Evolutionary conservation across 1,140 invertebrate species (phyloP), one percentile per base, ranked within the genome.

Genomic region (Leguminivora glycinivorella): DNA sequence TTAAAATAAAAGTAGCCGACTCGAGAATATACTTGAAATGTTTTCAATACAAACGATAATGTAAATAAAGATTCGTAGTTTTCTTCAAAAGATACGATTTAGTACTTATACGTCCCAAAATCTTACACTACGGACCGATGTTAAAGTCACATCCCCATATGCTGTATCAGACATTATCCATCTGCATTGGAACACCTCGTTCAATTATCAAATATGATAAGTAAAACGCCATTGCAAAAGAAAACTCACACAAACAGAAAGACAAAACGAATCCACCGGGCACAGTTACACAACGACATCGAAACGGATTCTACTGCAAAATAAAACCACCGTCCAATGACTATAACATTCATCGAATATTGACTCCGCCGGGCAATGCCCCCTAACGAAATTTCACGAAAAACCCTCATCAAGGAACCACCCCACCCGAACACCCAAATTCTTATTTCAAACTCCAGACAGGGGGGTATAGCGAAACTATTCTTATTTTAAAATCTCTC

Each of bases 401-500:
- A 90, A 90, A 90, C 83, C 86, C 87, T 90, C 88, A 90, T 90
- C 88, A 90, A 90, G 87, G 81, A 87, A 79, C 81, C 81, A 84
- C 82, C 79, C 43, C 17, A 70, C 78, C 79, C 83, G 77, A 78
- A 83, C 84, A 73, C 86, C 85, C 84, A 74, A 87, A 90, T 90
- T 90, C 88, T 90, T 90, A 89, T 87, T 87, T 86, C 88, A 82
- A 90, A 87, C 87, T 87, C 88, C 88, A 90, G 88, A 90, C 73
- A 78, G 78, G 80, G 84, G 80, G 83, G 85, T 83, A 87, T 88
- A 86, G 85, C 85, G 83, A 91, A 91, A 91, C 89, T 91, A 91
- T 91, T 91, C 87, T 91, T 89, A 91, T 91, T 91, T 91, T 88
- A 91, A 89, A 91, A 90, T 88, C 86, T 89, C 85, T 89, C 87